Evolutionary conservation across 2,797 vertebrate genomes (phyloP).

Genomic region (Clarias pachynema): DNA sequence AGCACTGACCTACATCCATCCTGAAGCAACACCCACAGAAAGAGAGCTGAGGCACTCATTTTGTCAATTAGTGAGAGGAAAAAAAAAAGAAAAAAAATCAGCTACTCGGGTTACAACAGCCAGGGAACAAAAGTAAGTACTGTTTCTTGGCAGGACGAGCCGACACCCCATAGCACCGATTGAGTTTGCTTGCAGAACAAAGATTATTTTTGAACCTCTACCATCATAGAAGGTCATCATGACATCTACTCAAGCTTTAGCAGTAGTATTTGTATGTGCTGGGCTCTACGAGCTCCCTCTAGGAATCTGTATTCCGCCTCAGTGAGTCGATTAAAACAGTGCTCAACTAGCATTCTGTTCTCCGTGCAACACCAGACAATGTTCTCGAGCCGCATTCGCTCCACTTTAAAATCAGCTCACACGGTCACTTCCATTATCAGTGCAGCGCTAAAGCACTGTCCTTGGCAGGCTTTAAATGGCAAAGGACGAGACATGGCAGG

Average conservation of each 20-base stretch:
- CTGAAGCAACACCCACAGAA: constrained; percentile 22
- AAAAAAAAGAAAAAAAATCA: not conserved
- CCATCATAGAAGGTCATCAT: constrained; percentile 36
- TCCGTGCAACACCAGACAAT: constrained; percentile 28
- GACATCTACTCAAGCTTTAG: constrained; percentile 49
- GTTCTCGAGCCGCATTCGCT: constrained; percentile 23
- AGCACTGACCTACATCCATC: constrained; percentile 41
- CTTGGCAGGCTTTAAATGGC: constrained; percentile 29
- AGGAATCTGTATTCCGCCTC: constrained; percentile 60
- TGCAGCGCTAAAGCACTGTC: constrained; percentile 41
- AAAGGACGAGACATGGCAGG: constrained; percentile 39
- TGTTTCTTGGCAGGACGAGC: not conserved
- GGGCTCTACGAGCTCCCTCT: constrained; percentile 23
- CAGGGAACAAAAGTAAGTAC: not conserved
- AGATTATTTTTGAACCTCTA: constrained; percentile 11
- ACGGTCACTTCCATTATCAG: constrained; percentile 46
- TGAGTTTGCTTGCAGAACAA: not conserved
- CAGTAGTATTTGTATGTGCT: constrained; percentile 22
- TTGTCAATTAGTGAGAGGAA: not conserved
- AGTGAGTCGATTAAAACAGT: not conserved
- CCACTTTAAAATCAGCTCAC: constrained; percentile 50
- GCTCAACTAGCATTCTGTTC: constrained; percentile 31
- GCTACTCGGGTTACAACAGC: not conserved
- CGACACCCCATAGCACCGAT: constrained; percentile 21
- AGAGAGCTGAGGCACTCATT: not conserved